Base-by-base conservation (phyloP, 1,140 invertebrate species). In the Neodiprion pinetum region DNA sequence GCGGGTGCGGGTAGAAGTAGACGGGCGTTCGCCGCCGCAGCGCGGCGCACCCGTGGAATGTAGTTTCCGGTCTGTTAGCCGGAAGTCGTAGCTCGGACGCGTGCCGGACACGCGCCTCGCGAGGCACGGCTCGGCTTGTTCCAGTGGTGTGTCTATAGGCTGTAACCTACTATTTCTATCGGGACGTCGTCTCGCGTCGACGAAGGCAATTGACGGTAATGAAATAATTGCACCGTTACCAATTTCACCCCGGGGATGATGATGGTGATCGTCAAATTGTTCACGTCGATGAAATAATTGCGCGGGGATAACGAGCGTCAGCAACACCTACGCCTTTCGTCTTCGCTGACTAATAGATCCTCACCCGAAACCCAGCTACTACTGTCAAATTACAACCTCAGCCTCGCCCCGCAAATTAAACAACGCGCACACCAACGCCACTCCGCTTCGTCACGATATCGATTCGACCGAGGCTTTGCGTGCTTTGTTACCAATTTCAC, bases 21-120 rank as follows among this genome's bases (percentile, higher is more conserved):
- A 61, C n/a, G 7, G 53, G 53, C n/a, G 53, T 61, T 9, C n/a
- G n/a, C 9, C 68, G 12, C 68, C 12, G n/a, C 68, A 17, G 68
- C 68, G 14, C 14, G 9, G 21, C 48, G 12, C 70, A 12, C 40
- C 48, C 21, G 70, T 17, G 48, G 70, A 71, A 50, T 48, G 10
- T 49, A 17, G 70, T 84, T 83, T 75, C 79, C 80, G 82, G 77
- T 79, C 76, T 70, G 28, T 75, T 78, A 75, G 80, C 70, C 83
- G 85, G 85, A 87, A 86, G 80, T 85, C 81, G 83, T 84, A 81
- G 79, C 71, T 67, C 40, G 11, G 69, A 70, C 80, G 84, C 85
- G 86, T 86, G 85, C 73, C 83, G 7, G 82, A 78, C 86, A 87
- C 86, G 82, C 85, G 86, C 83, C 82, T 72, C 21, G 74, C 71